Evolutionary conservation across 2,113 vertebrate genomes (phyloP).

Genomic region (Nansenia antarctica): DNA sequence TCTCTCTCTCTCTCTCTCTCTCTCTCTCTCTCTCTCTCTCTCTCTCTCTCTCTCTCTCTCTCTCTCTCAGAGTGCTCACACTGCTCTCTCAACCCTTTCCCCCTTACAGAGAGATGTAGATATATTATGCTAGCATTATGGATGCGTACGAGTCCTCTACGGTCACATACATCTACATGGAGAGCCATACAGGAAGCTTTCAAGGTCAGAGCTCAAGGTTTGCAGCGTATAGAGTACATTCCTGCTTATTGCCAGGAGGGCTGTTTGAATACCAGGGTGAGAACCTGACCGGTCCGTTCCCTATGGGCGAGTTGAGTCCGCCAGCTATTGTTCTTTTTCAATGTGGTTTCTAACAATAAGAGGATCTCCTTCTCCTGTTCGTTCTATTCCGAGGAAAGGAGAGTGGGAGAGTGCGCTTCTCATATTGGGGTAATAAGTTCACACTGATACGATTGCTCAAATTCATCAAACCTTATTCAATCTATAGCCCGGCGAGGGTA

Average conservation of each 20-base stretch:
- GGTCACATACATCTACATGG: no score
- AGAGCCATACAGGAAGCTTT: conserved; percentile 39
- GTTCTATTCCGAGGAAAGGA: no score
- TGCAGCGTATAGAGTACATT: no score
- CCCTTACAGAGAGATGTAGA: no score
- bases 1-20: no score
- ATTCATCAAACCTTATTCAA: not conserved
- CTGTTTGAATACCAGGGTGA: conserved; percentile 11
- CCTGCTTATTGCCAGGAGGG: not conserved
- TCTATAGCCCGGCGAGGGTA: not conserved
- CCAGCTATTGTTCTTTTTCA: no score
- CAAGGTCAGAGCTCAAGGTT: conserved; percentile 38
- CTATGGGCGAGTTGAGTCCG: not conserved
- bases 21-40: no score
- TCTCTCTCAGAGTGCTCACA: no score
- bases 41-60: no score
- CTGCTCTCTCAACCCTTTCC: no score
- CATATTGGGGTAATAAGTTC: not conserved
- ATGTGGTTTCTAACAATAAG: not conserved
- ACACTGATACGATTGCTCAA: not conserved
- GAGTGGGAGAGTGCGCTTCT: not conserved
- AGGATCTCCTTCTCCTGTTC: not conserved
- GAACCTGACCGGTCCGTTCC: not conserved
- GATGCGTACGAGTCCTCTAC: no score
- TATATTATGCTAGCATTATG: no score